Evolutionary conservation across 2,888 invertebrate species (phyloP), one percentile per base, ranked within the genome.

Genomic region (Zaprionus bogoriensis): DNA sequence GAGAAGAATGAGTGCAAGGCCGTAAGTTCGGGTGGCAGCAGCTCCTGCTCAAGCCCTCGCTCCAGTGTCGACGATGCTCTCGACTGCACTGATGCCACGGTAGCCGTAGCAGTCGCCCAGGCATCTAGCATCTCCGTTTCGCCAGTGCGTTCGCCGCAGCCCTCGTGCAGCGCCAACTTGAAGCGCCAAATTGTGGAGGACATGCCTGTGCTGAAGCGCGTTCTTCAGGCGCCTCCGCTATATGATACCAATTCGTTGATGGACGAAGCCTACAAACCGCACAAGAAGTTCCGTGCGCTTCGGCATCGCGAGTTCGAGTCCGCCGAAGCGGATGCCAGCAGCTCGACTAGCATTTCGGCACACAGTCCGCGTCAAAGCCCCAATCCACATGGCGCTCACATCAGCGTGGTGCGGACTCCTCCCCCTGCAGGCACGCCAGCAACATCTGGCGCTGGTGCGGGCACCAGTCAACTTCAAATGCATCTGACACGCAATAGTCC

Each of bases 211-310:
- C 92, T 98, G 80, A 98, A 98, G 90, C 94, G 97, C 51, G 98
- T 97, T 2, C 93, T 98, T 17, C 97, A 98, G 89, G 97, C 98
- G 1, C 98, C 98, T 1, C 98, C 97, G 0, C 92, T 97, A 5
- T 96, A 97, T 91, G 97, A 97, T 89, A 96, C 97, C 55, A 96
- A 96, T 89, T 95, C 96, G 1, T 91, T 98, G 58, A 97, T 98
- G 97, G 97, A 97, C 90, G 97, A 97, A 91, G 97, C 97, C 12
- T 98, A 98, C 92, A 97, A 97, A 90, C 97, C 97, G 65, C 98
- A 98, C 92, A 98, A 98, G 92, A 98, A 98, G 91, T 98, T 98
- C 93, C 94, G 98, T 41, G 96, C 96, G 2, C 92, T 96, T 89
- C 92, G 96, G 22, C 93, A 93, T 66, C 95, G 96, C 79, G 96